Evolutionary conservation across 2,797 vertebrate genomes (phyloP), one percentile per base, ranked within the genome.

Genomic region (Tenualosa ilisha): DNA sequence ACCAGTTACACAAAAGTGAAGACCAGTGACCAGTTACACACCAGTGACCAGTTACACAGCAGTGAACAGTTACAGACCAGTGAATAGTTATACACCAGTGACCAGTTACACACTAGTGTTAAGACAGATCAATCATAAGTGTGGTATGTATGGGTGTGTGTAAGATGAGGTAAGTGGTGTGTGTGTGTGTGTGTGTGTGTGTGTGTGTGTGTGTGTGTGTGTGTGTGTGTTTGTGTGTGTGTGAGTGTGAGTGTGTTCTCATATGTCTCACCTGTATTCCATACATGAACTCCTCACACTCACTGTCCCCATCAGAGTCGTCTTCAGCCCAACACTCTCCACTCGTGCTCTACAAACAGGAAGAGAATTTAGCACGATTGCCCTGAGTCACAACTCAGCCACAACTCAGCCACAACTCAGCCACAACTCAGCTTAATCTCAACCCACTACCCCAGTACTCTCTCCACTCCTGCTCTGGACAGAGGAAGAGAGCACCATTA

Each of bases 241-340:
- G 31, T 31, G 31, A 0, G 31, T 31, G 31, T 31, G 31, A 0
- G 31, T 0, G 0, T 31, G 31, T 31, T 31, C 31, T 31, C 31
- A 31, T 31, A 31, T 31, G 31, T 22, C 72, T 90, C 89, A 98
- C 97, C 92, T 97, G 95, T 84, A 95, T 94, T 87, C 95, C 96
- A 1, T 95, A 96, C 63, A 96, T 94, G 91, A 95, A 94, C 51
- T 97, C 97, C 84, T 97, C 97, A 3, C 93, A 94, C 92, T 97
- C 97, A 85, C 95, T 96, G 91, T 97, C 96, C 87, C 97, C 96
- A 26, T 98, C 96, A 0, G 95, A 96, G 91, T 96, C 96, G 87
- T 95, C 95, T 0, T 97, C 96, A 68, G 93, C 94, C 97, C 96
- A 96, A 89, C 94, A 96, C 88, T 96, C 96, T 87, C 94, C 94